Conservation (phyloP, 2,888 invertebrate genomes). For the Colostygia pectinataria region DNA sequence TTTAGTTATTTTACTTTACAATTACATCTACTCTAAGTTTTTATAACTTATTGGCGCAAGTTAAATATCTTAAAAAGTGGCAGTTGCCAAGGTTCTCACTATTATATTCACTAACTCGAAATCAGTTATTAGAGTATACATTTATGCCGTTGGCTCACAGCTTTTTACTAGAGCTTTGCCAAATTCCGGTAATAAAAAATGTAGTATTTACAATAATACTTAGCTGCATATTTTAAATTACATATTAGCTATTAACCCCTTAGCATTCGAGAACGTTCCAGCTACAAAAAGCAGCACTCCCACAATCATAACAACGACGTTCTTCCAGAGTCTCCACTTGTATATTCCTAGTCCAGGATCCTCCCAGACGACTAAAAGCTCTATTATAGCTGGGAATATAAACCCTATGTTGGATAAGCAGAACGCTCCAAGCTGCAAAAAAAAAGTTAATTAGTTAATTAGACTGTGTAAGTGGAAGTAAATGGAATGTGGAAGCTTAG, state of each 20-base stretch:
- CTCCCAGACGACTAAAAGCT: slow-evolving; percentile 69
- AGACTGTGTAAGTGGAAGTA: no score
- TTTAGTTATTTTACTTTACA: no score
- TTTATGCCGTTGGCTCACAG: no score
- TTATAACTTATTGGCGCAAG: no score
- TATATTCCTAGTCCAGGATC: slow-evolving; percentile 62
- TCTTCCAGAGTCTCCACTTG: slow-evolving; percentile 69
- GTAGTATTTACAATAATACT: neutral
- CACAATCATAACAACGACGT: slow-evolving; percentile 52
- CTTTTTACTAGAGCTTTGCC: no score
- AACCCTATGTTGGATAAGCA: slow-evolving; percentile 75
- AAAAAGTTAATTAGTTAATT: neutral
- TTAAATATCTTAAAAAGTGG: no score
- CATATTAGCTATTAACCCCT: slow-evolving; percentile 59
- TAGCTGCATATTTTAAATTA: slow-evolving; percentile 22
- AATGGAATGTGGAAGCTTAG: no score
- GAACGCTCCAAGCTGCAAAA: slow-evolving; percentile 73
- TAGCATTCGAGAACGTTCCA: slow-evolving; percentile 67
- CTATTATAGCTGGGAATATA: slow-evolving; percentile 71
- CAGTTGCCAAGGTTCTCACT: no score
- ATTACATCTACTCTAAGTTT: no score
- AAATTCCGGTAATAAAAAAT: no score
- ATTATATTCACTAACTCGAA: no score
- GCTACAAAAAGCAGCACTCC: slow-evolving; percentile 64
- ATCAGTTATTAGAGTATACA: no score